Base-by-base conservation (phyloP, 2,888 invertebrate species). In the Apodemia duryi region DNA sequence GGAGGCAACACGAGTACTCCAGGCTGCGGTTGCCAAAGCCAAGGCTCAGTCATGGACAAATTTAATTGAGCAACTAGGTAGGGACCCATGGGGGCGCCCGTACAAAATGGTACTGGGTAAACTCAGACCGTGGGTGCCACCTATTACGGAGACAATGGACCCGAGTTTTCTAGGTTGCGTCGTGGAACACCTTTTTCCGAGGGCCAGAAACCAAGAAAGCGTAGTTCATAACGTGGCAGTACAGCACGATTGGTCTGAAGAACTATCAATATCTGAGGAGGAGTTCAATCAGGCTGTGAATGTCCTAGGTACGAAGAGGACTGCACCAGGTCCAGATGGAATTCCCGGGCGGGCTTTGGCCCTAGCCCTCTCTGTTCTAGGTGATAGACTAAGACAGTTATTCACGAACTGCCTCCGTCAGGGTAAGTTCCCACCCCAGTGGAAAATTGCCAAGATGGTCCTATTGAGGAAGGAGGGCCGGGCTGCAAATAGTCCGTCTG, bases 291-390 rank as follows among this genome's bases (percentile, higher is more conserved):
- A 28, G 6, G 66, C 61, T 6, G 46, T 66, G 1, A 10, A 4
- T 4, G 61, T 65, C 9, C 32, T 70, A 13, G 46, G 10, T n/a
- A 38, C 35, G 0, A 28, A 62, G 11, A 70, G 69, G 9, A 68
- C 66, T 28, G 66, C 68, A 1, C 69, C 67, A 9, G 66, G 68
- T 10, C 64, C 64, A 4, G 66, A 70, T 43, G 64, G 67, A 10
- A 63, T 70, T 28, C 66, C 70, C 4, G 65, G 68, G 4, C 63
- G 54, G 6, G 69, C 49, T 11, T 66, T 64, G 66, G 61, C 62
- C 13, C 2, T 68, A 13, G 41, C 63, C 3, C 38, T 10, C 1
- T 9, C 51, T 13, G 52, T 21, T 1, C 35, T 63, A 2, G 38
- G 52, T 1, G 52, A 63, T 2, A 32, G 10, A 5, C 35, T 52